These are phyloP conservation scores for Acipenser transmontanus DNA, from an alignment of 2,797 vertebrate genomes.

Conservation along the genomic window DNA sequence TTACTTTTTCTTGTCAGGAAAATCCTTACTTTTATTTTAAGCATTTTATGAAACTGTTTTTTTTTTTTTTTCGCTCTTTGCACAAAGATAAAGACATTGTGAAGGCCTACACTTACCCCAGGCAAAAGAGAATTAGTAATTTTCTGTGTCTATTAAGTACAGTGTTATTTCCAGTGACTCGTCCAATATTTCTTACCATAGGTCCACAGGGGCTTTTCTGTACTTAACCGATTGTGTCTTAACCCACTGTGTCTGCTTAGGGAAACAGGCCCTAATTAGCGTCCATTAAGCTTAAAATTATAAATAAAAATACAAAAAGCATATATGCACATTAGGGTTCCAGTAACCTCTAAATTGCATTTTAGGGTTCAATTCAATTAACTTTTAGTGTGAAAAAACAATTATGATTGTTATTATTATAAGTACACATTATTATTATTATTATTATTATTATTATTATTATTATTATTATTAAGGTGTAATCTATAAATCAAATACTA, in stretches of 20 bases:
- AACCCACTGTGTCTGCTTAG: constrained; percentile 19
- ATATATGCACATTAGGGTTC: no score
- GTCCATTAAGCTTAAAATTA: no score
- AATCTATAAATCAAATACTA: no score
- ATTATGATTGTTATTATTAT: no score
- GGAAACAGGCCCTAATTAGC: background rate
- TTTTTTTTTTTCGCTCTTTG: constrained; percentile 27
- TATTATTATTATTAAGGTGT: no score
- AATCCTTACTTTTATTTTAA: constrained; percentile 33
- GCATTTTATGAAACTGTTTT: constrained; percentile 27
- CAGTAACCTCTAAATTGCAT: no score
- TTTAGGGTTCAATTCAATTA: no score
- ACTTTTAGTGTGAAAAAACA: no score
- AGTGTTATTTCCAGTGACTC: constrained; percentile 25
- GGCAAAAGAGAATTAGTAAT: constrained; percentile 39
- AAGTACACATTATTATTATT: no score
- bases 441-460: no score
- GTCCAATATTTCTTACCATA: constrained; percentile 18
- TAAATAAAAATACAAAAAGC: no score
- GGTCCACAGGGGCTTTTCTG: constrained; percentile 9
- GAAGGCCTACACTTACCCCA: constrained; percentile 35
- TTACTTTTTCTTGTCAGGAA: constrained; percentile 19
- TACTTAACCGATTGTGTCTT: constrained; percentile 6
- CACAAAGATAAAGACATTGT: constrained; percentile 41
- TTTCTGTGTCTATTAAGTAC: constrained; percentile 41